A percentile compares a stretch with the other conserved stretches of the same genome.
Evolutionary conservation across 2,113 vertebrate species (phyloP).

Genomic region (Lathamus discolor): DNA sequence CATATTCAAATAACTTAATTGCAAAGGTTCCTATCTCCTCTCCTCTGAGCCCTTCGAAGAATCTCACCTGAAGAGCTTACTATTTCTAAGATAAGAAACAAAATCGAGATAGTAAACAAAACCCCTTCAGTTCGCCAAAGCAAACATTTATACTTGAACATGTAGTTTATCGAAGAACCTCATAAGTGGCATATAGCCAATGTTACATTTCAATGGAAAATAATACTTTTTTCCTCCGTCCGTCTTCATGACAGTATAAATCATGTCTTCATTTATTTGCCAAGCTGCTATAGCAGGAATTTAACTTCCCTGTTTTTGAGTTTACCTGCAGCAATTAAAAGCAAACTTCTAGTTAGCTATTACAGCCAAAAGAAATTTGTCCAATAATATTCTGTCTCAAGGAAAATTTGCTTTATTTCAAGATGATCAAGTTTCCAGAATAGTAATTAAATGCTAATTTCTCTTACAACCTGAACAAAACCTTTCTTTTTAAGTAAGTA

Average conservation of each 20-base stretch:
- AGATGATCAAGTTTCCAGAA: not conserved
- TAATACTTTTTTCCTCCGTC: not conserved
- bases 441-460: not conserved
- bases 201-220: not conserved
- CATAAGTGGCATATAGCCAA: not conserved
- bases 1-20: not conserved
- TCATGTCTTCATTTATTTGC: not conserved
- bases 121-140: not conserved
- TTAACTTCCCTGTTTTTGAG: not conserved
- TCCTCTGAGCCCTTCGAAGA: not conserved
- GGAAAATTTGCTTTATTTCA: not conserved
- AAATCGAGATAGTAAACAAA: not conserved
- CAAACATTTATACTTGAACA: not conserved
- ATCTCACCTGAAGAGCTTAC: not conserved
- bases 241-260: not conserved
- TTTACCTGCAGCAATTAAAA: not conserved
- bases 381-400: not conserved
- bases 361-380: not conserved
- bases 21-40: not conserved
- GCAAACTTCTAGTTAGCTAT: not conserved
- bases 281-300: not conserved
- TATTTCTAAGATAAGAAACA: not conserved
- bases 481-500: not conserved
- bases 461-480: not conserved
- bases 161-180: not conserved